A percentile compares a stretch with the other conserved stretches of the same genome.
These are phyloP conservation scores for Lasioglossum morio DNA, from an alignment of 2,888 invertebrate genomes.

Conservation along the genomic window DNA sequence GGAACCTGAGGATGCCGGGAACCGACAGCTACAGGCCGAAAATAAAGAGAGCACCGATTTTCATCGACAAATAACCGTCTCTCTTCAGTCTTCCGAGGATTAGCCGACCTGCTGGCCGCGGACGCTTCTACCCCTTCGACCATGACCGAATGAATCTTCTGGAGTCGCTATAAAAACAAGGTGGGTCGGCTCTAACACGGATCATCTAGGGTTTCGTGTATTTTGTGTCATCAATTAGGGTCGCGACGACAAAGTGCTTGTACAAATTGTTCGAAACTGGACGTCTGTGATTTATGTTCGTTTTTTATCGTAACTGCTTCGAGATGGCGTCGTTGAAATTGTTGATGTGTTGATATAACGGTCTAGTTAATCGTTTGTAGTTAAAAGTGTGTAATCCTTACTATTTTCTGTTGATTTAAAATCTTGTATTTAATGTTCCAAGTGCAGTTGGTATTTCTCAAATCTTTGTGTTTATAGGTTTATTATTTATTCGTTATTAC, in stretches of 20 bases:
- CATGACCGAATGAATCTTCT: background rate
- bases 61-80: conserved; percentile 50
- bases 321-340: background rate
- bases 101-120: conserved; percentile 28
- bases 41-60: conserved; percentile 55
- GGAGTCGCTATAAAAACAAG: background rate
- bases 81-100: conserved; percentile 42
- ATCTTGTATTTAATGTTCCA: background rate
- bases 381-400: background rate
- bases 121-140: conserved; percentile 10
- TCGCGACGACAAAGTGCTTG: background rate
- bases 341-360: too few species aligned
- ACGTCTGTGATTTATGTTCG: background rate
- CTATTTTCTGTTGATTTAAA: background rate
- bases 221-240: background rate
- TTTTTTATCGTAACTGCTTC: background rate
- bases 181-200: background rate
- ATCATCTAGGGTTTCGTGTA: background rate
- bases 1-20: conserved; percentile 28
- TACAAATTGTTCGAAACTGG: background rate
- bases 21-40: conserved; percentile 32
- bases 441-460: background rate
- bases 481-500: too few species aligned
- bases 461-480: background rate
- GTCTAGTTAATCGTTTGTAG: background rate